Base-by-base conservation (phyloP, 2,888 invertebrate species). In the Andrena marginata region DNA sequence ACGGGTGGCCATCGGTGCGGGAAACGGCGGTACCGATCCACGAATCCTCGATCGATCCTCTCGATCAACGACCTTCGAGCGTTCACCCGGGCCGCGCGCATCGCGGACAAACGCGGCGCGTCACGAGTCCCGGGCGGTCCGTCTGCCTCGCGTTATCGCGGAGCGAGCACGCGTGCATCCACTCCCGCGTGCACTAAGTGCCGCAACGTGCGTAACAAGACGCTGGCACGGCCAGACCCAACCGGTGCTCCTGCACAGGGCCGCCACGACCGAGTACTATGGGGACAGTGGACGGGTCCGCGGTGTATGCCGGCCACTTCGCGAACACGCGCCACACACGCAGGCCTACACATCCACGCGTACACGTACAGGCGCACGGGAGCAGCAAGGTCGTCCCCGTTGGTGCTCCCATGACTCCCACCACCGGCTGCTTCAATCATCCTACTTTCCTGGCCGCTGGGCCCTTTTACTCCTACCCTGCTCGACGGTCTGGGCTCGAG, bases 191-290 rank as follows among this genome's bases (percentile, higher is more conserved):
- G 71, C 82, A 59, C 65, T 82, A 88, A 89, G 87, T 79, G 88
- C 81, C 80, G 89, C 87, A 82, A 85, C 90, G 89, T 87, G 88
- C 82, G 90, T 90, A 89, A 90, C 89, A 89, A 90, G 90, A 87
- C 88, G 90, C 89, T 89, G 90, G 70, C 77, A 20, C 54, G 70
- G 85, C 62, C 71, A 80, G 76, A 75, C 78, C 82, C 75, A 74
- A 77, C 71, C 78, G 85, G 80, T 67, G 85, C 77, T 73, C 67
- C 72, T 54, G 71, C 82, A 42, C 70, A 71, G 80, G 83, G 83
- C 84, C 82, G 77, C 69, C 77, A 74, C 84, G 63, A 73, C 77
- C 63, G 80, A 77, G 71, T 82, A 85, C 80, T 84, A 84, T 84
- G 84, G 84, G 84, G 84, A 84, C 84, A 85, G 84, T 80, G 76